Base-by-base conservation (phyloP, 2,888 invertebrate genomes). In the Druceiella hillmani region DNA sequence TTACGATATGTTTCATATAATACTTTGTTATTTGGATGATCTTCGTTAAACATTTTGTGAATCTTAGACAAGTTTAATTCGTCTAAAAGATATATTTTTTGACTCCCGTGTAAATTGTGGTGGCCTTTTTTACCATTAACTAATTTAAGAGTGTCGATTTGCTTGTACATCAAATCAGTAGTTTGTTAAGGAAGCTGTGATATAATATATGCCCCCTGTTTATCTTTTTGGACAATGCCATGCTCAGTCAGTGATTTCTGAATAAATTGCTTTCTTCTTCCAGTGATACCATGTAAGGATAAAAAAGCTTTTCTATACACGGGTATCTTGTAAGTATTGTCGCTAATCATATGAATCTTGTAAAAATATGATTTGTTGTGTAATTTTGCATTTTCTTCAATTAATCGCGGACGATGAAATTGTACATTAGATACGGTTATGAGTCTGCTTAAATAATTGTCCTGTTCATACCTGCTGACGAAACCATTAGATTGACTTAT, bases 311-410 rank as follows among this genome's bases (percentile, higher is more conserved):
- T 33, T 24, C 33, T 24, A 24, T 25, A 33, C 24, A 33, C 33
- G 9, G 33, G 33, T 33, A 24, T 2, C 22, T 33, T 25, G 33
- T n/a, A n/a, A n/a, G n/a, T 33, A 33, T 33, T 25, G 25, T 33
- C 33, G 11, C 24, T 25, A 33, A 33, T 33, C 33, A 33, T 24
- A 33, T 25, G 33, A 33, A 33, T 33, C 33, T 33, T 33, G 33
- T 33, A 33, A 12, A 25, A 33, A 7, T 33, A 33, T 33, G 33
- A 33, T 24, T 33, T 33, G 25, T 33, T 33, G 13, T 24, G 24
- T 33, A 33, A 33, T 24, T 33, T 33, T 16, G 33, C 33, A 33
- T 33, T 33, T 33, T 33, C 14, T 24, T 33, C 33, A 12, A 12
- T 16, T 24, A 32, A n/a, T 32, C 16, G 32, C 11, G 32, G 30